Conservation (phyloP, 2,797 vertebrate genomes). For the Danionella dracula region DNA sequence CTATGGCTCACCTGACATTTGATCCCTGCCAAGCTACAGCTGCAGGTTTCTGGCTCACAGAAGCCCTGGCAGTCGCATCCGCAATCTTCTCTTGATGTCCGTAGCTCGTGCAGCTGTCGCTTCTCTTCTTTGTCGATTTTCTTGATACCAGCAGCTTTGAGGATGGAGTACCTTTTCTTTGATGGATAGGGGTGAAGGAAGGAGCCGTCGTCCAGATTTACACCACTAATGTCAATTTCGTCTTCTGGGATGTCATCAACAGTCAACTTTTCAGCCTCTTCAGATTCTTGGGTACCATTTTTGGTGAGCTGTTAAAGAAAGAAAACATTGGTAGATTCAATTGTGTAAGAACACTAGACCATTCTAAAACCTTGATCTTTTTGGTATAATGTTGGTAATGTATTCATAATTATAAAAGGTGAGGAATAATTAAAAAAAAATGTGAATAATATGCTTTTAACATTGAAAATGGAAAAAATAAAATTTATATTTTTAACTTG, state of each 20-base stretch:
- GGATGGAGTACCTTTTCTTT: slow-evolving; percentile 79
- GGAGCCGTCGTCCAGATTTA: slow-evolving; percentile 78
- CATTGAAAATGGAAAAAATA: no score
- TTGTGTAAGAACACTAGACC: no score
- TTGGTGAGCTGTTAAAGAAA: slow-evolving; percentile 74
- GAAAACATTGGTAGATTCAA: neutral
- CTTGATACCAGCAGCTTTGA: slow-evolving; percentile 86
- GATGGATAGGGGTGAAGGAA: slow-evolving; percentile 88
- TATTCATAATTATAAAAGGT: no score
- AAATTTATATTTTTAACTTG: no score
- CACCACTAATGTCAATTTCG: slow-evolving; percentile 70
- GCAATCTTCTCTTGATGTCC: slow-evolving; percentile 88
- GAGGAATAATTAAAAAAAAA: no score
- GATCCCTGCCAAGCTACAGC: slow-evolving; percentile 90
- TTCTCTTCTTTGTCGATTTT: slow-evolving; percentile 95
- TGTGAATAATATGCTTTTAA: no score
- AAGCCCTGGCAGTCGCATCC: slow-evolving; percentile 89
- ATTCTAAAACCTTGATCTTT: no score
- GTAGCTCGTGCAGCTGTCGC: slow-evolving; percentile 83
- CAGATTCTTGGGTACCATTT: slow-evolving; percentile 74
- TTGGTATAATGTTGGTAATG: no score
- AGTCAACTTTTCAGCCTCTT: slow-evolving; percentile 78
- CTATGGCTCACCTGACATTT: slow-evolving; percentile 84
- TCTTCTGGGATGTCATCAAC: slow-evolving; percentile 83
- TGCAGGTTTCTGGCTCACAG: slow-evolving; percentile 93